Percentiles rank a stretch among this genome's conserved stretches.
phyloP scores from a whole-genome alignment of 2,888 invertebrate species.

The Leptopilina myrica region DNA sequence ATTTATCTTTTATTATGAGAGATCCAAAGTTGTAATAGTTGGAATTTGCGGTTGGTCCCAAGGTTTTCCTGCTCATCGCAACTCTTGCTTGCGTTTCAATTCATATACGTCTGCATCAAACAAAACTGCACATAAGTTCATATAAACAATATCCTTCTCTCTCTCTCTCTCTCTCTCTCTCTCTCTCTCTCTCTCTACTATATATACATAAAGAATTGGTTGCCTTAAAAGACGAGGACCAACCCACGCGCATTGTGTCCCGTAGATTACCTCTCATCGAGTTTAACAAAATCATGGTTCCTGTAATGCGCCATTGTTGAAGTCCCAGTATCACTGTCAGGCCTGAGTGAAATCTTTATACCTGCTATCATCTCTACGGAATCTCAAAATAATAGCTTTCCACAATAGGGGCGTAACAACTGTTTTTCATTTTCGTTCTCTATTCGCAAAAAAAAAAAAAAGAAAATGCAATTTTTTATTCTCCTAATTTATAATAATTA shows the following conservation, averaged over 20 bases:
- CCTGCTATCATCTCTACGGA: constrained; percentile 57
- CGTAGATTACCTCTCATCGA: constrained; percentile 56
- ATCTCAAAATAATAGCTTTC: constrained; percentile 61
- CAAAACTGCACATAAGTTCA: neutral
- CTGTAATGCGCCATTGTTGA: constrained; percentile 57
- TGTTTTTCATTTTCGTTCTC: constrained; percentile 57
- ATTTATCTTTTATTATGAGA: constrained; percentile 54
- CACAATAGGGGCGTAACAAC: constrained; percentile 64
- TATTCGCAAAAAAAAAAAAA: too few relatives aligned
- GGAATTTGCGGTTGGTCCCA: constrained; percentile 53
- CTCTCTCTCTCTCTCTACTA: neutral
- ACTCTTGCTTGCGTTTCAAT: neutral
- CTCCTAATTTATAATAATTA: too few relatives aligned
- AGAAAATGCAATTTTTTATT: too few relatives aligned
- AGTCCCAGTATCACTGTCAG: constrained; percentile 36
- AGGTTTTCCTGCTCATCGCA: constrained; percentile 34
- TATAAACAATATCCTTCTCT: neutral
- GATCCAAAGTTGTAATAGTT: constrained; percentile 46
- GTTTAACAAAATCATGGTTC: constrained; percentile 56
- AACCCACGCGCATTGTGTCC: constrained; percentile 57
- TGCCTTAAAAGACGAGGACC: constrained; percentile 35
- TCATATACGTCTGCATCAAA: neutral
- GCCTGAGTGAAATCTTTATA: constrained; percentile 21
- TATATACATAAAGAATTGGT: constrained; percentile 15
- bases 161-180: neutral